Evolutionary conservation across 2,113 vertebrate species (phyloP).

Genomic region (Heliornis fulica): DNA sequence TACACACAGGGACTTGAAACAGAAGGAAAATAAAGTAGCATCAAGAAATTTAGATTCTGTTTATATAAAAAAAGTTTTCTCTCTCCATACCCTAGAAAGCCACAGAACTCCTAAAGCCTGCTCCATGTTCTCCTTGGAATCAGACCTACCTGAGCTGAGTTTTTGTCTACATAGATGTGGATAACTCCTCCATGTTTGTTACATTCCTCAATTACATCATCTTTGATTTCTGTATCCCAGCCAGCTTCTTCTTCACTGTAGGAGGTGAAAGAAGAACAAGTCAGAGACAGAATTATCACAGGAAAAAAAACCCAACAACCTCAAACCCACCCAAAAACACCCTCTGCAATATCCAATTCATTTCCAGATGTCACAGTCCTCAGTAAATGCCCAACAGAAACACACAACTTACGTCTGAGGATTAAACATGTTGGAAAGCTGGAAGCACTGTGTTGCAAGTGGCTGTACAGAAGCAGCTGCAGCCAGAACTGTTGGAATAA

Average conservation of each 20-base stretch:
- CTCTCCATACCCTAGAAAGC: background rate
- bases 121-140: background rate
- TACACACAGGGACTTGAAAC: background rate
- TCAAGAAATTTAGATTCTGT: background rate
- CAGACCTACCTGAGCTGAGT: conserved; percentile 88
- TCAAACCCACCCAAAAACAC: background rate
- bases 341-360: background rate
- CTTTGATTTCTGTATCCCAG: conserved; percentile 95
- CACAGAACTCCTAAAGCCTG: background rate
- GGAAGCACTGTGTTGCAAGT: conserved; percentile 94
- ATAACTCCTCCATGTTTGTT: conserved; percentile 97
- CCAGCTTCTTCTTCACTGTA: conserved; percentile 88
- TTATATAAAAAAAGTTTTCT: background rate
- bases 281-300: background rate
- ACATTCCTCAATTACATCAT: conserved; percentile 97
- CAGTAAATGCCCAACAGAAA: background rate
- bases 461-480: conserved; percentile 86
- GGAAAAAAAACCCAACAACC: background rate
- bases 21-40: background rate
- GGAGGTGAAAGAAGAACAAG: background rate
- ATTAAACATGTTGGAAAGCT: conserved; percentile 97
- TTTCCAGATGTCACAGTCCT: background rate
- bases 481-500: conserved; percentile 71
- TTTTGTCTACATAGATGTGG: conserved; percentile 96
- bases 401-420: conserved; percentile 83